Conservation (phyloP, 2,797 vertebrate species). For the Diglossa cyanea region DNA sequence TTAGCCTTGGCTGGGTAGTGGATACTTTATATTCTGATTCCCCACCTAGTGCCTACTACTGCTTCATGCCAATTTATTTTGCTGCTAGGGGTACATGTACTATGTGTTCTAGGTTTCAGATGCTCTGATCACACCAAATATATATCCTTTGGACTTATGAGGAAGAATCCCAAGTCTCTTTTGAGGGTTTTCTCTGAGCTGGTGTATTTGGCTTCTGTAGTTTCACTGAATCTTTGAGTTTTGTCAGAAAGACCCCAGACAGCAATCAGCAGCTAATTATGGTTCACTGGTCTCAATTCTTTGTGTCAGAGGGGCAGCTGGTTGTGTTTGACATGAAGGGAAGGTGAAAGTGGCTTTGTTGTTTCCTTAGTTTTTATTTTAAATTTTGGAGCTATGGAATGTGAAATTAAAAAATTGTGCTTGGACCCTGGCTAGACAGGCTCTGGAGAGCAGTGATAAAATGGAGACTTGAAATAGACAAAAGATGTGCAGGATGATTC, state of each 20-base stretch:
- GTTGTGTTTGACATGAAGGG: neutral
- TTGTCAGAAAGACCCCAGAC: neutral
- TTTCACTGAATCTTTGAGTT: neutral
- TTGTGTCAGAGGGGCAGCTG: neutral
- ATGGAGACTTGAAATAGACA: neutral
- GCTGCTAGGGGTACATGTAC: neutral
- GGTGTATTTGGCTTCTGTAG: neutral
- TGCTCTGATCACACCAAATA: neutral
- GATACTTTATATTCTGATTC: neutral
- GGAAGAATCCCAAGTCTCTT: neutral
- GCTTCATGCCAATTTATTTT: neutral
- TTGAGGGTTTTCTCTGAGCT: neutral
- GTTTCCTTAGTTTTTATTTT: neutral
- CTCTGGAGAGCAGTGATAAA: neutral
- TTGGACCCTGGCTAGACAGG: neutral
- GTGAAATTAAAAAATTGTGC: neutral
- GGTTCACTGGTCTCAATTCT: neutral
- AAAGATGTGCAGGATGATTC: neutral
- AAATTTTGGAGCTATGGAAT: neutral
- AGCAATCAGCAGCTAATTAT: neutral
- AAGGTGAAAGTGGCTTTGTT: neutral
- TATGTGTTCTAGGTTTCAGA: neutral
- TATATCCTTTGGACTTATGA: neutral
- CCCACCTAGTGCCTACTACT: neutral
- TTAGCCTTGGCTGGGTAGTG: accelerated